phyloP scores from a whole-genome alignment of 2,113 vertebrate genomes.

The Myotis lucifugus region DNA sequence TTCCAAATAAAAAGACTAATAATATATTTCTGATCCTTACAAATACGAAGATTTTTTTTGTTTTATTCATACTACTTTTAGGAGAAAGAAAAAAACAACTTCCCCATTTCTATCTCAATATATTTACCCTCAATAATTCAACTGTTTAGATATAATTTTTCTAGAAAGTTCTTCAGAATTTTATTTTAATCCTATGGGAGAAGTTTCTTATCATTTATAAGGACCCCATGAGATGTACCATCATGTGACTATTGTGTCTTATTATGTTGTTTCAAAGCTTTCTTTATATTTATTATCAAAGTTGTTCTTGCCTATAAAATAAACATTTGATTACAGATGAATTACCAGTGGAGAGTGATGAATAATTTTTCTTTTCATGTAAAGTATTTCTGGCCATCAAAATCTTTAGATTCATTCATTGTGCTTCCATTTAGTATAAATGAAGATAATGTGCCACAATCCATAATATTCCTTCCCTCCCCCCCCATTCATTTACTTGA shows the following conservation, averaged over 20 bases:
- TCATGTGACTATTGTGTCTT: neutral
- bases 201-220: conserved; percentile 6
- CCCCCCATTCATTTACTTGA: neutral
- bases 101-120: neutral
- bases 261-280: neutral
- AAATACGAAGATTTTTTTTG: neutral
- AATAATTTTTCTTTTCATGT: neutral
- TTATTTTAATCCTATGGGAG: neutral
- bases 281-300: neutral
- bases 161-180: neutral
- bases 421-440: neutral
- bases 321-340: neutral
- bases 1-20: neutral
- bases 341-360: neutral
- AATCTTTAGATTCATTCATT: neutral
- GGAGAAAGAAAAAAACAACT: neutral
- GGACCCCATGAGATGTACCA: neutral
- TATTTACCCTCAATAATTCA: neutral
- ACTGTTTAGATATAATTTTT: neutral
- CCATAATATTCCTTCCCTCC: neutral
- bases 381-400: neutral
- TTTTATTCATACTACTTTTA: neutral
- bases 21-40: neutral
- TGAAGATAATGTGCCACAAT: neutral
- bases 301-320: conserved; percentile 3